Base-by-base conservation (phyloP, 2,888 invertebrate species). In the Drosophila demipolita region DNA sequence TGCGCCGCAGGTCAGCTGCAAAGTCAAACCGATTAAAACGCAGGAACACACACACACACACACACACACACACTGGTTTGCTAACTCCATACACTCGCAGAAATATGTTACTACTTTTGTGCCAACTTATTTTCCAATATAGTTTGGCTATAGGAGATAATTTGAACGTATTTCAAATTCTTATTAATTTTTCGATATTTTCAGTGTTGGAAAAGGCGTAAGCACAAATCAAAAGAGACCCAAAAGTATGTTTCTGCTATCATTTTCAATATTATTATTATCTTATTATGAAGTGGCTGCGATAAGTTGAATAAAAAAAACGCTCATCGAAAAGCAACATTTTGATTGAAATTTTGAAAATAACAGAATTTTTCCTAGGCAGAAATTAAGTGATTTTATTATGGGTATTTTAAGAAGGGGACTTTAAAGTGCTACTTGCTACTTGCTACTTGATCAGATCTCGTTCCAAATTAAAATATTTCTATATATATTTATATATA, bases 1-100 rank as follows among this genome's bases (percentile, higher is more conserved):
- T 58, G 62, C 73, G 71, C 81, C 82, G 75, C 87, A 89, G 89
- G 83, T 87, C 89, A 80, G 83, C 81, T 69, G 70, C 83, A 87
- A 86, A 86, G 86, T 86, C 86, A 87, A 86, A 89, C 78, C 85
- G 88, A 85, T 79, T 88, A 84, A 83, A 80, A 72, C 73, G 67
- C 80, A 76, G 59, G 71, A 70, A 59, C 54, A 48, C 55, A 73
- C 58, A 61, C 63, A 54, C 55, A 63, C 50, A 67, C 69, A 74
- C 73, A 75, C 73, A 87, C 78, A 82, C 74, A 84, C 72, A 45
- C 45, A 45, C 45, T 15, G 45, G 15, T 23, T 45, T 45, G 23
- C 45, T 15, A 23, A 23, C 23, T 23, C 23, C 23, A 8, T 45
- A 45, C 45, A 45, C 23, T 45, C 15, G 23, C 15, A 7, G 9